A percentile compares a stretch with the other conserved stretches of the same genome.
These are phyloP conservation scores for Larimichthys polyactis DNA, from an alignment of 2,113 vertebrate genomes.

Conservation along the genomic window DNA sequence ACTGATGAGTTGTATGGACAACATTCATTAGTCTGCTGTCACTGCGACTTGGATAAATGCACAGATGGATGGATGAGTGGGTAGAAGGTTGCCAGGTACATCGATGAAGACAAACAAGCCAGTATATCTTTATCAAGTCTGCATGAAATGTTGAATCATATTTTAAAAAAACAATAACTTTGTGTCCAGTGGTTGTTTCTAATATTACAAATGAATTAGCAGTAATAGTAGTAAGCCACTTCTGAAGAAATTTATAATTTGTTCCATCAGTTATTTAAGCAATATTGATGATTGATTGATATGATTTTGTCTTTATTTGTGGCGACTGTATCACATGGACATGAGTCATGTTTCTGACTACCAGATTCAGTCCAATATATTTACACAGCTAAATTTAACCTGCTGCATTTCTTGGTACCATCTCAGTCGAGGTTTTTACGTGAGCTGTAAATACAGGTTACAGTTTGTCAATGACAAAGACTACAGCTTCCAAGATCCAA, in stretches of 20 bases:
- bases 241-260: background rate
- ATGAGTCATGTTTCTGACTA: too few relatives aligned
- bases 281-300: too few relatives aligned
- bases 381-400: too few relatives aligned
- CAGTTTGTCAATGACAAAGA: too few relatives aligned
- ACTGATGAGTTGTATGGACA: background rate
- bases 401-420: too few relatives aligned
- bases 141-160: background rate
- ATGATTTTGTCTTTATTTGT: too few relatives aligned
- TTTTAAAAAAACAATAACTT: background rate
- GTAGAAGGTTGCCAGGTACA: background rate
- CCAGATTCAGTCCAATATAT: too few relatives aligned
- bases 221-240: background rate
- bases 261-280: background rate
- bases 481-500: too few relatives aligned
- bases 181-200: background rate
- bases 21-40: conserved; percentile 31
- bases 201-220: background rate
- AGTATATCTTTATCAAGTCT: background rate
- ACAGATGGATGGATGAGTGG: background rate
- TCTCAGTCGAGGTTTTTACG: too few relatives aligned
- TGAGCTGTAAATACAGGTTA: too few relatives aligned
- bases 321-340: too few relatives aligned
- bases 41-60: background rate
- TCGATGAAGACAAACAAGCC: background rate